Base-by-base conservation (phyloP, 2,888 invertebrate species). In the Caenorhabditis macrosperma region DNA sequence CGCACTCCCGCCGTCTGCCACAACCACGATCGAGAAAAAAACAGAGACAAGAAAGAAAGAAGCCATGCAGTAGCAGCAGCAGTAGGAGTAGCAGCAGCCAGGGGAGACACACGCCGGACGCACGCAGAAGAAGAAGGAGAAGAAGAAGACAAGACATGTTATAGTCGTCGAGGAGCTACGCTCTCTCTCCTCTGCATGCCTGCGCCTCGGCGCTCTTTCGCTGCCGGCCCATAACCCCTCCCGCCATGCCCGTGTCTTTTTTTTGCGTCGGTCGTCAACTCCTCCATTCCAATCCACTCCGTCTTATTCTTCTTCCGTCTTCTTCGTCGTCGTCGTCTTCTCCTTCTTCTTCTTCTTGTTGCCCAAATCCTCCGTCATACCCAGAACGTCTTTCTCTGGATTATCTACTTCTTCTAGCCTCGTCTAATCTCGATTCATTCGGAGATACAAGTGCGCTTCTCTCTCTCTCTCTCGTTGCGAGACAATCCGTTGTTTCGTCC, bases 271-370 rank as follows among this genome's bases (percentile, higher is more conserved):
- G 33, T 66, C 61, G 54, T 64, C 66, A 60, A 63, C 77, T 59
- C 76, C 50, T 63, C 67, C 75, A 57, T 67, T 67, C 67, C 57
- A 61, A 46, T 63, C 63, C 66, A 66, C 54, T 68, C 76, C 60
- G 61, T 63, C 28, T 12, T 38, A 46, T 50, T 57, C 60, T 41
- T 35, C 41, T 30, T 30, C 44, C 54, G 55, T 26, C 26, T 57
- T n/a, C 6, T 44, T 52, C 46, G 38, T 52, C 59, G 24, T 30
- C 48, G 26, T 20, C 50, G 30, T 57, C 63, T n/a, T n/a, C 54
- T 52, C 41, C 48, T 22, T 46, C 41, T 17, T 44, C 44, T 4
- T 38, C 38, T 10, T 38, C 38, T 10, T 38, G 12, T 44, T n/a
- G 44, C 44, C 44, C 44, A 44, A 44, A 44, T 46, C 61, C 15